phyloP scores from a whole-genome alignment of 2,888 invertebrate species.

The Xestia xanthographa region DNA sequence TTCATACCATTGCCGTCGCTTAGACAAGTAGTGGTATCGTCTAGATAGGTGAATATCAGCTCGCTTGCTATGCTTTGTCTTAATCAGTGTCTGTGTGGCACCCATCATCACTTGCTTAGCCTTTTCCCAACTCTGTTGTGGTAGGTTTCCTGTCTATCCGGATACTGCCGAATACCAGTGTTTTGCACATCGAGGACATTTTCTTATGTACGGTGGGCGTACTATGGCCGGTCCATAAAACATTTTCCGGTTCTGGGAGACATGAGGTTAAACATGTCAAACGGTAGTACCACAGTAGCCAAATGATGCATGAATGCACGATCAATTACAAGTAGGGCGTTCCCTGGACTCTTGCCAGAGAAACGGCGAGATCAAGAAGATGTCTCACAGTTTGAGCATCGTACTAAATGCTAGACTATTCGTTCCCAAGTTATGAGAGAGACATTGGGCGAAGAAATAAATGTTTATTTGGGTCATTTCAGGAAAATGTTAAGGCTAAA shows the following conservation, averaged over 20 bases:
- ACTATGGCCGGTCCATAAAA: neutral
- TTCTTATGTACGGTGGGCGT: neutral
- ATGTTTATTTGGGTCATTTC: conserved; percentile 12
- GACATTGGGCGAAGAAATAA: neutral
- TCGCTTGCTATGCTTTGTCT: neutral
- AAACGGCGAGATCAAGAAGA: conserved; percentile 45
- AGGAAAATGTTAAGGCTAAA: neutral
- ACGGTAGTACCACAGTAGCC: neutral
- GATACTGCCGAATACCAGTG: neutral
- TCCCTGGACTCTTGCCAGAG: conserved; percentile 44
- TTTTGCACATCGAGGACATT: neutral
- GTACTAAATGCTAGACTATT: conserved; percentile 15
- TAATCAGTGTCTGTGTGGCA: neutral
- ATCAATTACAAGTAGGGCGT: conserved; percentile 41
- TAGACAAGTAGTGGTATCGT: neutral
- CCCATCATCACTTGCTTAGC: neutral
- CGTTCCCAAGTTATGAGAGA: conserved; percentile 4
- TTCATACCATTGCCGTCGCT: neutral
- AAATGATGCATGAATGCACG: conserved; percentile 42
- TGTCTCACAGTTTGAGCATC: conserved; percentile 22
- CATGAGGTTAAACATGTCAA: conserved; percentile 4
- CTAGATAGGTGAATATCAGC: neutral
- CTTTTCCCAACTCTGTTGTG: neutral
- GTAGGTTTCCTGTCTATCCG: neutral
- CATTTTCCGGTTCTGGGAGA: neutral